These are phyloP conservation scores for Steatornis caripensis DNA, from an alignment of 2,113 vertebrate genomes.

Conservation along the genomic window DNA sequence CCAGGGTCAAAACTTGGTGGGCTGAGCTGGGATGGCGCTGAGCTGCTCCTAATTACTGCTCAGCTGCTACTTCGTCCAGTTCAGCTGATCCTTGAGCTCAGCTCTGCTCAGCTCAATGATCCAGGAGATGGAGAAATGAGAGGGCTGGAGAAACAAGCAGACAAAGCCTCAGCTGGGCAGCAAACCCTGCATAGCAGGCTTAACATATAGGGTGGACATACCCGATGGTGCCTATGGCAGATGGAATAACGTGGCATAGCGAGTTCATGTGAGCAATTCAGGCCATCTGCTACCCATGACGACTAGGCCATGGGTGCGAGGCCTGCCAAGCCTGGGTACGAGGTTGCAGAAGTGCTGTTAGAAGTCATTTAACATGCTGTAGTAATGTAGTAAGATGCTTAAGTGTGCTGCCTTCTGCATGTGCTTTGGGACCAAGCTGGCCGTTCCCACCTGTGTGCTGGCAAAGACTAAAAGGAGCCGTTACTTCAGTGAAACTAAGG, in stretches of 20 bases:
- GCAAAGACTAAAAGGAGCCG: background rate
- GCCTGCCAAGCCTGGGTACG: background rate
- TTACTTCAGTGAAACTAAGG: background rate
- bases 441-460: background rate
- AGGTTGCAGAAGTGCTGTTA: background rate
- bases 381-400: background rate
- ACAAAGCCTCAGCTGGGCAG: background rate
- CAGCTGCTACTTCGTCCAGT: background rate
- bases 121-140: background rate
- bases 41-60: background rate
- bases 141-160: background rate
- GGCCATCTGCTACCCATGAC: background rate
- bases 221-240: background rate
- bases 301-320: background rate
- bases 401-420: background rate
- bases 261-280: background rate
- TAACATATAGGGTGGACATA: background rate
- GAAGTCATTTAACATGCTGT: background rate
- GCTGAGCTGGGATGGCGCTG: background rate
- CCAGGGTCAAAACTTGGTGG: background rate
- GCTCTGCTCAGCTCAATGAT: background rate
- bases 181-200: background rate
- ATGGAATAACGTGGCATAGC: background rate
- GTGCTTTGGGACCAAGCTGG: background rate
- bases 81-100: background rate